A percentile compares a stretch with the other conserved stretches of the same genome.
These are phyloP conservation scores for Amphipoea oculea DNA, from an alignment of 2,888 invertebrate species.

Conservation along the genomic window DNA sequence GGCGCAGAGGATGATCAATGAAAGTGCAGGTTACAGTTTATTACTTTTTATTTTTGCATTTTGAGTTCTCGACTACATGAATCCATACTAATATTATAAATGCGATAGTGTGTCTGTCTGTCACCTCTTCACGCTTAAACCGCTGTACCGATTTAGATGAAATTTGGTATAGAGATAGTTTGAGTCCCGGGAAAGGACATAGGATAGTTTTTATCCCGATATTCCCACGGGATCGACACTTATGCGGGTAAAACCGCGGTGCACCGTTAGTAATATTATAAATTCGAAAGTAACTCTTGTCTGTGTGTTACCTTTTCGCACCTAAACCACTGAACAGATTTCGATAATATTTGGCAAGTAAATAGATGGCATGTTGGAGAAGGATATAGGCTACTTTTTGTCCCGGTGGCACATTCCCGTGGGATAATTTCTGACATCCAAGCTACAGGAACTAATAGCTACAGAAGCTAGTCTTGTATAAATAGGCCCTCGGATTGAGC, in stretches of 20 bases:
- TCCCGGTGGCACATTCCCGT: too few relatives aligned
- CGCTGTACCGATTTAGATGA: neutral
- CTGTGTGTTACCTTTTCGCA: neutral
- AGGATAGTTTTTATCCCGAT: too few relatives aligned
- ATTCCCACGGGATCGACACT: too few relatives aligned
- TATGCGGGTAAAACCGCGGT: too few relatives aligned
- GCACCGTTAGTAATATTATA: too few relatives aligned
- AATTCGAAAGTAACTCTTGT: neutral
- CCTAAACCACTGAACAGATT: neutral
- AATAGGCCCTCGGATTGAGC: neutral
- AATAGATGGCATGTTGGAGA: neutral
- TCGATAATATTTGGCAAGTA: neutral
- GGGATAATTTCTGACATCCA: too few relatives aligned
- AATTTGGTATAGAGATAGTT: neutral
- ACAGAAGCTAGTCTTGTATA: too few relatives aligned
- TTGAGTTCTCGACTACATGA: neutral
- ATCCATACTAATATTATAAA: neutral
- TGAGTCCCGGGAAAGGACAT: too few relatives aligned
- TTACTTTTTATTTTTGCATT: neutral
- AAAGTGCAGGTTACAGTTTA: slow-evolving; percentile 80
- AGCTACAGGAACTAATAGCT: too few relatives aligned
- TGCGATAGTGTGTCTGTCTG: neutral
- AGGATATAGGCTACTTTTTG: too few relatives aligned
- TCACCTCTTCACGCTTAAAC: neutral
- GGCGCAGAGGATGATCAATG: slow-evolving; percentile 84